phyloP scores from a whole-genome alignment of 2,888 invertebrate genomes.

The Eupithecia tripunctaria region DNA sequence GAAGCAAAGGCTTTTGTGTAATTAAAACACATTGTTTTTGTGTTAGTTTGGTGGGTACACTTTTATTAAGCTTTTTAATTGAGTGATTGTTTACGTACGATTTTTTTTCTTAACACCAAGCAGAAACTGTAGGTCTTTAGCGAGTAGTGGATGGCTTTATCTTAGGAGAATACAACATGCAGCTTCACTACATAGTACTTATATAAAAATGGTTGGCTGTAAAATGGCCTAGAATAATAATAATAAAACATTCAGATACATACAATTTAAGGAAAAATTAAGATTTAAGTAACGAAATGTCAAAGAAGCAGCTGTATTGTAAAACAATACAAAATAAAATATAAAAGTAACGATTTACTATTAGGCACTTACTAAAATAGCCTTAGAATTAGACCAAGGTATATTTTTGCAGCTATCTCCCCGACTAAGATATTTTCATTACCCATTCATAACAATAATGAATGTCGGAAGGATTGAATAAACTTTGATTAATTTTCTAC shows the following conservation, averaged over 20 bases:
- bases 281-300: no score
- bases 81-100: neutral
- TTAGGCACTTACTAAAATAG: no score
- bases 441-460: slow-evolving; percentile 9
- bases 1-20: neutral
- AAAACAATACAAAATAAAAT: no score
- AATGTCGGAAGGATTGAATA: slow-evolving; percentile 24
- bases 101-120: neutral
- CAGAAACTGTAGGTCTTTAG: no score
- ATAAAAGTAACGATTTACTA: no score
- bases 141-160: no score
- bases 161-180: neutral
- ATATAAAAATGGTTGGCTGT: no score
- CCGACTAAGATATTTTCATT: neutral
- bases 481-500: slow-evolving; percentile 8
- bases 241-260: no score
- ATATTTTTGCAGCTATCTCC: neutral
- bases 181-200: neutral
- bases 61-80: neutral
- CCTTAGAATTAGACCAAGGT: no score
- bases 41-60: neutral
- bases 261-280: no score
- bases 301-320: no score
- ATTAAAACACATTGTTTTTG: neutral
- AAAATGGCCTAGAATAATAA: no score